Base-by-base conservation (phyloP, 1,140 invertebrate species). In the Anoplophora glabripennis region DNA sequence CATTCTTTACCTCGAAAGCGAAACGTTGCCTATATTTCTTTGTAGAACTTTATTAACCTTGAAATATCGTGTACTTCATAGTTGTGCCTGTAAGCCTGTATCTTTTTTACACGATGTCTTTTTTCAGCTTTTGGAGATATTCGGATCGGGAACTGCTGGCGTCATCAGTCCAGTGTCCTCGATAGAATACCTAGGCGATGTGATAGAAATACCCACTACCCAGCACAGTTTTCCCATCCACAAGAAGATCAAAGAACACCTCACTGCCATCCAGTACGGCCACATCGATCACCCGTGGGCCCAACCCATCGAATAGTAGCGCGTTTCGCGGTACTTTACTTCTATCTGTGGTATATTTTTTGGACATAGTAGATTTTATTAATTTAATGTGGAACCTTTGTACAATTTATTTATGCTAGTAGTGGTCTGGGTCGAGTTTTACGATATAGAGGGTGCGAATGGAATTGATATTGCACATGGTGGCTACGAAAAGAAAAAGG, bases 111-210 rank as follows among this genome's bases (percentile, higher is more conserved):
- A 5, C 7, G n/a, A 47, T 53, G 37, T 61, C 41, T 48, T 33
- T 51, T 73, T 80, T 11, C 76, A 96, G 93, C 75, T 98, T 45
- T 71, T 96, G 60, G 95, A 98, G 79, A 81, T 97, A 68, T 99
- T 99, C 79, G 95, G 94, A 41, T 84, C 92, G 45, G 96, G 96
- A 51, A 99, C 96, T 14, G 96, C 96, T 0, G 94, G 92, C 66
- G 82, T 95, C 44, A 87, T 99, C 1, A 94, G 90, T 72, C 96
- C 96, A 1, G 85, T 99, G 37, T 87, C 86, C 28, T 80, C 83
- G 33, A 92, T 99, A 51, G 80, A 86, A 36, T 95, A 88, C 73
- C 51, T 86, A 58, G 86, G 81, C 3, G 65, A 83, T 59, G 71
- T 81, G 63, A 78, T 94, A 51, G 67, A 81, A 5, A 84, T 94